Evolutionary conservation across 2,888 invertebrate species (phyloP), one percentile per base, ranked within the genome.

Genomic region (Holacanthella duospinosa): DNA sequence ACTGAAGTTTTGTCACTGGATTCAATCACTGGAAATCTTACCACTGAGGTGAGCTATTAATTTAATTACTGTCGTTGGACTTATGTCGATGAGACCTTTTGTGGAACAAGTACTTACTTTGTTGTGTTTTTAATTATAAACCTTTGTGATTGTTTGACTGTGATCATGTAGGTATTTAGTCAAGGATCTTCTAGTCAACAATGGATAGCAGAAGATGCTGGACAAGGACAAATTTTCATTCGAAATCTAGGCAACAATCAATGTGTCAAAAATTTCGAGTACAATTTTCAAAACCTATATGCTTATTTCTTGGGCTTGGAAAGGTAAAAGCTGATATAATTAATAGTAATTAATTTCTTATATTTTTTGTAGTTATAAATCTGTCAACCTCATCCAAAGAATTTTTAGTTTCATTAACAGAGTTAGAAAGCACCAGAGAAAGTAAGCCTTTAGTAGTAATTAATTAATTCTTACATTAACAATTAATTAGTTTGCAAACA

Each of bases 201-300:
- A 19, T 59, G 59, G 59, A 59, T 59, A 9, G 24, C 44, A 2
- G 59, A 59, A 36, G 59, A 59, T 44, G 59, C 44, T 43, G 59
- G 59, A 25, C 12, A 43, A n/a, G 59, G 59, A 25, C 43, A 36
- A 21, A 44, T 59, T 24, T 44, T 44, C 25, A 43, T 59, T 25
- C 4, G 59, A 24, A 59, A 59, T 27, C n/a, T 59, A 9, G 59
- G 43, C 21, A 59, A 59, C 44, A 59, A 59, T 36, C 59, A 59
- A 59, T 59, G 59, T 24, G 26, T 59, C 29, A 59, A 59, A 27
- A 59, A 59, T 44, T 59, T 59, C 25, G 59, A 59, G 59, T 58
- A 58, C 24, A 59, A 9, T 16, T 44, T 43, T 44, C 29, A 43
- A 21, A 43, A 44, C 26, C 36, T 59, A 9, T 44, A 59, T 24